Evolutionary conservation across 2,113 vertebrate species (phyloP).

Genomic region (Petrocephalus microphthalmus): DNA sequence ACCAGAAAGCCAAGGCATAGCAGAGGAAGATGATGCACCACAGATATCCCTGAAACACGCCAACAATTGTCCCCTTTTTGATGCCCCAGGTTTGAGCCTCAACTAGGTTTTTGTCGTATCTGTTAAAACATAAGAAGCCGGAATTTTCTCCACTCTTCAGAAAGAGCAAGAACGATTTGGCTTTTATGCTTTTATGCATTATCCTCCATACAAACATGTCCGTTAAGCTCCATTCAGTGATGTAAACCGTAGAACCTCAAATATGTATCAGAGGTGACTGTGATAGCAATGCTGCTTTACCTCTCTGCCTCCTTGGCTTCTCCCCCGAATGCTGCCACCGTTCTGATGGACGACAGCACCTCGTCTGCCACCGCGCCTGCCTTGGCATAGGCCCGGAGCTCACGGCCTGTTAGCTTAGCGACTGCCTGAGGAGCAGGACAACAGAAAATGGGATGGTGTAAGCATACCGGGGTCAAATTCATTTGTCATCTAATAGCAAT

Average conservation of each 20-base stretch:
- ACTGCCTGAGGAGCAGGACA: conserved; percentile 47
- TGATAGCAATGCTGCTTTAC: conserved; percentile 34
- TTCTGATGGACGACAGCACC: conserved; percentile 63
- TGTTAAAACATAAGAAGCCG: conserved; percentile 29
- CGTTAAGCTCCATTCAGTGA: neutral
- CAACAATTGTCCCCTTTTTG: conserved; percentile 58
- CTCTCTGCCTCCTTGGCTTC: conserved; percentile 62
- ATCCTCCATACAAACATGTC: neutral
- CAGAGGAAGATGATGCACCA: conserved; percentile 66
- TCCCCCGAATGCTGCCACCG: conserved; percentile 63
- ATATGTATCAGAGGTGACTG: neutral
- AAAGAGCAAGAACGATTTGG: neutral
- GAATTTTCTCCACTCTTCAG: neutral
- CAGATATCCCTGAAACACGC: conserved; percentile 62
- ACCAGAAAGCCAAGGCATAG: conserved; percentile 66
- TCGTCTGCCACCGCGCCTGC: conserved; percentile 67
- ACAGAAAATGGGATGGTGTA: neutral
- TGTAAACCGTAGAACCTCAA: neutral
- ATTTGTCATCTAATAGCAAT: neutral
- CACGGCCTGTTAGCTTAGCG: conserved; percentile 51
- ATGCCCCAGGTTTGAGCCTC: conserved; percentile 64
- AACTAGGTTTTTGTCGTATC: conserved; percentile 60
- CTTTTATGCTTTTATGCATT: neutral
- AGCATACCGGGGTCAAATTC: neutral
- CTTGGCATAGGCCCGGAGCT: conserved; percentile 62